Base-by-base conservation (phyloP, 2,797 vertebrate species). In the Acanthis flammea region DNA sequence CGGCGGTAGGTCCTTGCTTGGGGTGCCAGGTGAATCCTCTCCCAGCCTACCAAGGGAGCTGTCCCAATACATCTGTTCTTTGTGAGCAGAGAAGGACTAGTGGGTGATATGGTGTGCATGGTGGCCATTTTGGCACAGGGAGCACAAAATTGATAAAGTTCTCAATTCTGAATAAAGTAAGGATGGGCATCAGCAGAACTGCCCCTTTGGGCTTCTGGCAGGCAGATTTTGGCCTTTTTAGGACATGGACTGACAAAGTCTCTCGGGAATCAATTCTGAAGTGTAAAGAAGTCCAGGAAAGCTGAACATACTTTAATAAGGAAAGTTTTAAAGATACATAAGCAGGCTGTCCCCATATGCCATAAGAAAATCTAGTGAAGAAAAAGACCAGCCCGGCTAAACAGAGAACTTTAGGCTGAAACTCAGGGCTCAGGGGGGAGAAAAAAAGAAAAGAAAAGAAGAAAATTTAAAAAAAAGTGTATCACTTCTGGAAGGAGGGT, bases 401-500 rank as follows among this genome's bases (percentile, higher is more conserved):
- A 86, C 15, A 85, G 23, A 39, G 28, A 75, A 75, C 24, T 60
- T 37, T 14, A 45, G 23, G 4, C 13, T 51, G 39, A 35, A 51
- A 60, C 10, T 58, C n/a, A 31, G 12, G 23, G 23, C 8, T 51
- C 8, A 44, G 22, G 8, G 14, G 4, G 21, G 8, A 19, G 5
- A 7, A 15, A 44, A 31, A 15, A 12, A 10, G 1, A 16, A 7
- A 6, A 7, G 1, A 35, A 7, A 2, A 18, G 7, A 16, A 6
- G 3, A 19, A 6, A 4, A 30, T 35, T 35, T 35, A 6, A 4
- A 21, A 14, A 19, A 12, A 19, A 17, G 12, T 7, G 5, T 10
- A 45, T 33, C 60, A 31, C 7, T 14, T 66, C n/a, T 30, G 21
- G 18, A 79, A 72, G 45, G 8, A 39, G 18, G 25, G 25, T 39